These are phyloP conservation scores for Dromiciops gliroides DNA, from an alignment of 2,113 vertebrate genomes.

Conservation along the genomic window DNA sequence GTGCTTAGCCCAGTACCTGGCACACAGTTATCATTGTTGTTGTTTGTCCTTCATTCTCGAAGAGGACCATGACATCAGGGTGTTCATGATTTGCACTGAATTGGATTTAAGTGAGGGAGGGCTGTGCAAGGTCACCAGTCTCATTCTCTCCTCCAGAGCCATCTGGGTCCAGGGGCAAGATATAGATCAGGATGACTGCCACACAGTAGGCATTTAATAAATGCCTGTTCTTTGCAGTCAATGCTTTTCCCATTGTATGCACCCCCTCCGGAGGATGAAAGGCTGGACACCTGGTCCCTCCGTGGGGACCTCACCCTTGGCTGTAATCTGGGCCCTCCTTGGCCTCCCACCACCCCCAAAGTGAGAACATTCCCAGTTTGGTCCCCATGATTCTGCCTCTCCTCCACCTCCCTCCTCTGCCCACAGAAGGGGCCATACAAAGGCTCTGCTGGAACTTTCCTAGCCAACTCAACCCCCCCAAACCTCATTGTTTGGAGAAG, in stretches of 20 bases:
- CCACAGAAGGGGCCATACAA: slow-evolving; percentile 70
- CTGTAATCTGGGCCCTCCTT: background rate
- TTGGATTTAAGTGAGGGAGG: no score
- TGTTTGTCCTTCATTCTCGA: no score
- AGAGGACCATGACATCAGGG: no score
- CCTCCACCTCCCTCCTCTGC: slow-evolving; percentile 53
- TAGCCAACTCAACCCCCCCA: slow-evolving; percentile 69
- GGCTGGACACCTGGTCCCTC: background rate
- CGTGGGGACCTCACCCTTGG: background rate
- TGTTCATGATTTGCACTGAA: no score
- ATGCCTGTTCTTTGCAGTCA: background rate
- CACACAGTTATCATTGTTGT: no score
- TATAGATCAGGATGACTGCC: no score
- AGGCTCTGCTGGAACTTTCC: slow-evolving; percentile 77
- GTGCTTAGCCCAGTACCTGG: background rate
- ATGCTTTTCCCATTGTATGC: background rate
- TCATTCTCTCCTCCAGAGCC: no score
- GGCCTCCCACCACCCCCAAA: slow-evolving; percentile 25
- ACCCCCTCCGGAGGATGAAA: background rate
- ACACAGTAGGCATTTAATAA: background rate
- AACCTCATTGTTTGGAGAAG: slow-evolving; percentile 35
- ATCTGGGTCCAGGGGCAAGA: no score
- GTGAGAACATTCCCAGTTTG: slow-evolving; percentile 73
- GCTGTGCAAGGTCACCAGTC: no score
- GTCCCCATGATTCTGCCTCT: slow-evolving; percentile 42